Evolutionary conservation across 2,888 invertebrate species (phyloP).

Genomic region (Troides helena): DNA sequence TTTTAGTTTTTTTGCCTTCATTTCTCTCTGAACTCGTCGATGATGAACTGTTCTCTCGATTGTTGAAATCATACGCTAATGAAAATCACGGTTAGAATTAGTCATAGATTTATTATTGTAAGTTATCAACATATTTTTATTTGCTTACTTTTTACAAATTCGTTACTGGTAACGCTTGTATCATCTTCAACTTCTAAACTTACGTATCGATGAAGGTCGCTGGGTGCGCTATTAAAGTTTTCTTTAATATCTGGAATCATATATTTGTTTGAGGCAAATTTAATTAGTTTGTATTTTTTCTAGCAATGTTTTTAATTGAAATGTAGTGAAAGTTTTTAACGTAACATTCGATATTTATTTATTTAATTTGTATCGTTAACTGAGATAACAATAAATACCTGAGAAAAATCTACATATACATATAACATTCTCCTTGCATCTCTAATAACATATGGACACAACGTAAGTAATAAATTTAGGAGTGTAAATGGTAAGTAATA

Average conservation of each 20-base stretch:
- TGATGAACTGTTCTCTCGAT: slow-evolving; percentile 15
- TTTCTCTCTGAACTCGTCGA: slow-evolving; percentile 4
- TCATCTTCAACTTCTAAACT: slow-evolving; percentile 31
- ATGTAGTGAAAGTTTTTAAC: too few relatives aligned
- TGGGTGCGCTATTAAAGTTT: slow-evolving; percentile 14
- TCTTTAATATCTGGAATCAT: not conserved
- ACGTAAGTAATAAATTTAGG: too few relatives aligned
- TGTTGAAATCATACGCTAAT: slow-evolving; percentile 18
- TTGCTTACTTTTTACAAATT: slow-evolving; percentile 31
- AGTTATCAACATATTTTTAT: not conserved
- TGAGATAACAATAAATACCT: too few relatives aligned
- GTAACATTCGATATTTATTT: too few relatives aligned
- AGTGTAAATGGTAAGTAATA: too few relatives aligned
- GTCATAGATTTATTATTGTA: not conserved
- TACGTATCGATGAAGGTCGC: slow-evolving; percentile 12
- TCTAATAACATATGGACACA: too few relatives aligned
- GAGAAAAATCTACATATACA: too few relatives aligned
- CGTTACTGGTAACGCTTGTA: slow-evolving; percentile 31
- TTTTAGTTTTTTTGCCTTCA: not conserved
- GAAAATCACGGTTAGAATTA: slow-evolving; percentile 25
- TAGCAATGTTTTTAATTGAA: too few relatives aligned
- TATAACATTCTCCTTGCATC: too few relatives aligned
- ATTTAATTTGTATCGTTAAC: too few relatives aligned
- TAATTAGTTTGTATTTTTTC: too few relatives aligned
- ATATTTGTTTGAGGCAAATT: not conserved